Base-by-base conservation (phyloP, 2,797 vertebrate species). In the Vespertilio murinus region DNA sequence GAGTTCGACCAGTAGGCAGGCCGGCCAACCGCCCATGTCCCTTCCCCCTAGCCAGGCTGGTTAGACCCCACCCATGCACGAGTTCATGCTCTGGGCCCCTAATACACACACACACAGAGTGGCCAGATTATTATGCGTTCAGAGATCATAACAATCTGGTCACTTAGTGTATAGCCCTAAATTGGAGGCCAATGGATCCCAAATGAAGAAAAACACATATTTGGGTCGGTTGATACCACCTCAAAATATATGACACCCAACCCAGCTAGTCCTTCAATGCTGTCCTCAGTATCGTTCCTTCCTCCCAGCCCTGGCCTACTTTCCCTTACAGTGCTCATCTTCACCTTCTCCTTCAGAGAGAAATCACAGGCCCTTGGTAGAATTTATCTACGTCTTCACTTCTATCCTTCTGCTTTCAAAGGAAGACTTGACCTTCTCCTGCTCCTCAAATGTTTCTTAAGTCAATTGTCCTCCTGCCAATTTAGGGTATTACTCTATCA, bases 401-500 rank as follows among this genome's bases (percentile, higher is more conserved):
- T 86, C 74, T 73, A 83, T 35, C 23, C 33, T 79, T 75, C 47
- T 35, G 47, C 12, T 71, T 59, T 78, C 87, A 93, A 18, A 94
- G 70, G 61, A 78, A 82, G 75, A 88, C 42, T 30, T 17, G 45
- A 74, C 9, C 38, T 38, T 61, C 40, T 40, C 22, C 65, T 79
- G 30, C 33, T 96, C 49, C 38, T 74, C 22, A 11, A 56, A 45
- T 84, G 28, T 92, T 80, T 92, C 73, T 85, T 83, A 33, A 92
- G 45, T 25, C 20, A 35, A 59, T 0, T 2, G 12, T 5, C 22
- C 28, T 45, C 75, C 40, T 71, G 35, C 91, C 73, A 85, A 35
- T 30, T 64, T 59, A 82, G 38, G 30, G 33, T 61, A 10, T 49
- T 22, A 74, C 11, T 78, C 17, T 9, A 77, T 23, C 61, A 87